Percentiles rank a stretch among this genome's conserved stretches.
Conservation (phyloP, 2,797 vertebrate genomes). For the Knipowitschia caucasica region DNA sequence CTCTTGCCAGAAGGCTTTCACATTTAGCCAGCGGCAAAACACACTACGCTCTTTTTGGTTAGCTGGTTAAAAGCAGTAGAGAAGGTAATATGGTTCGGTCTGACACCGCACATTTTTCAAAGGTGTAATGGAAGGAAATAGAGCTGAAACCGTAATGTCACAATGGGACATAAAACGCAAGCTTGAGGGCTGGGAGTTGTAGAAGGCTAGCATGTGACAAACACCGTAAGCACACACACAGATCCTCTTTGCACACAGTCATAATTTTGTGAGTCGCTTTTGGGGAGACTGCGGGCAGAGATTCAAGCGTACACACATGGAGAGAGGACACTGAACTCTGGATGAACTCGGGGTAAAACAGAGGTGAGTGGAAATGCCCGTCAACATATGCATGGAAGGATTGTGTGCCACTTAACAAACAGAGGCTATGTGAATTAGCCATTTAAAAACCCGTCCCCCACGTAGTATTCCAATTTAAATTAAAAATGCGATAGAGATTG, state of each 20-base stretch:
- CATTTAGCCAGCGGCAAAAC: constrained; percentile 20
- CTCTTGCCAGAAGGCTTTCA: constrained; percentile 8
- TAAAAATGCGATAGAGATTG: background rate
- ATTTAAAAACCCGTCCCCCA: background rate
- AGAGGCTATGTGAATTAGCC: background rate
- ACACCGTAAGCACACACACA: constrained; percentile 22
- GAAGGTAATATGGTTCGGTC: constrained; percentile 34
- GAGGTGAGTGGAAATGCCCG: constrained; percentile 58
- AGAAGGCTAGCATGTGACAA: constrained; percentile 21
- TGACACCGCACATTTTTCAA: constrained; percentile 35
- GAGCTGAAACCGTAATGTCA: constrained; percentile 42
- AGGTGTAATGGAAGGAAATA: constrained; percentile 37
- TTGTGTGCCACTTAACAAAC: constrained; percentile 14
- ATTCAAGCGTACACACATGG: constrained; percentile 26
- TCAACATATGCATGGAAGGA: constrained; percentile 24
- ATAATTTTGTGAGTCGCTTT: constrained; percentile 68
- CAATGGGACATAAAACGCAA: constrained; percentile 31
- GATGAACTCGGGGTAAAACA: constrained; percentile 67
- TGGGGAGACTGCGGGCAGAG: constrained; percentile 54
- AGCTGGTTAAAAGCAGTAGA: constrained; percentile 17
- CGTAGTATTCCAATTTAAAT: background rate
- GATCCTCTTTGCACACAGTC: constrained; percentile 51
- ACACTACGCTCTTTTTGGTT: constrained; percentile 21
- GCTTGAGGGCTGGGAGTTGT: constrained; percentile 33
- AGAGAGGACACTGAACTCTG: constrained; percentile 65